phyloP scores from a whole-genome alignment of 1,140 invertebrate genomes.

The Plectrocnemia conspersa region DNA sequence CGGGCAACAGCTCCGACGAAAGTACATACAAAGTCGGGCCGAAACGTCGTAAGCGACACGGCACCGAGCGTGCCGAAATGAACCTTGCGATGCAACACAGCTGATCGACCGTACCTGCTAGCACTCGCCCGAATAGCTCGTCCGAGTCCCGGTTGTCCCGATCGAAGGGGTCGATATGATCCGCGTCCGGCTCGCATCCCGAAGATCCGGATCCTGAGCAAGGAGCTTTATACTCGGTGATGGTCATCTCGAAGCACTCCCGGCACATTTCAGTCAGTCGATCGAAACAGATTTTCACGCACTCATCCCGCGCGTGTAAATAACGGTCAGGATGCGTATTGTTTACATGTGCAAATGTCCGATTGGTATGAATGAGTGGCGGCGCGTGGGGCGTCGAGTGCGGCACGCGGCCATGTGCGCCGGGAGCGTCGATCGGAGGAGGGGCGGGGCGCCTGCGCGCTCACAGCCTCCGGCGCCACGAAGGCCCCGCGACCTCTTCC shows the following conservation, averaged over 20 bases:
- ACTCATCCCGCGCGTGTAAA: too few relatives aligned
- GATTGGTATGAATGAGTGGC: too few relatives aligned
- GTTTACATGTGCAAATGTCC: too few relatives aligned
- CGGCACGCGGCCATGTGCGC: too few relatives aligned
- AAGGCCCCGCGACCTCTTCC: too few relatives aligned
- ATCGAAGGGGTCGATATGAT: constrained; percentile 29
- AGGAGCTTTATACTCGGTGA: constrained; percentile 31
- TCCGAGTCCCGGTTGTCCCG: constrained; percentile 47
- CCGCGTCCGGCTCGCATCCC: constrained; percentile 40
- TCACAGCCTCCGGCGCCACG: too few relatives aligned
- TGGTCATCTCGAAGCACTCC: constrained; percentile 30
- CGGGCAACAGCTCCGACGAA: constrained; percentile 1
- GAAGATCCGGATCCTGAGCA: constrained; percentile 36
- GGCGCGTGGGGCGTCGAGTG: too few relatives aligned
- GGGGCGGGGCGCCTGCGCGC: too few relatives aligned
- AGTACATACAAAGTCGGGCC: background rate
- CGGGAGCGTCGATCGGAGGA: too few relatives aligned
- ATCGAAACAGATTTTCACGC: too few relatives aligned
- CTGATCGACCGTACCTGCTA: constrained; percentile 49
- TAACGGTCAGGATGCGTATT: too few relatives aligned
- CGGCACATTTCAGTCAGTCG: too few relatives aligned
- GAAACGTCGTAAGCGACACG: constrained; percentile 3
- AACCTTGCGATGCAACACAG: background rate
- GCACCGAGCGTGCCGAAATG: background rate
- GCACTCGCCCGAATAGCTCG: constrained; percentile 53